These are phyloP conservation scores for Montipora capricornis DNA, from an alignment of 64 coral and sea anemone genomes.

Conservation along the genomic window DNA sequence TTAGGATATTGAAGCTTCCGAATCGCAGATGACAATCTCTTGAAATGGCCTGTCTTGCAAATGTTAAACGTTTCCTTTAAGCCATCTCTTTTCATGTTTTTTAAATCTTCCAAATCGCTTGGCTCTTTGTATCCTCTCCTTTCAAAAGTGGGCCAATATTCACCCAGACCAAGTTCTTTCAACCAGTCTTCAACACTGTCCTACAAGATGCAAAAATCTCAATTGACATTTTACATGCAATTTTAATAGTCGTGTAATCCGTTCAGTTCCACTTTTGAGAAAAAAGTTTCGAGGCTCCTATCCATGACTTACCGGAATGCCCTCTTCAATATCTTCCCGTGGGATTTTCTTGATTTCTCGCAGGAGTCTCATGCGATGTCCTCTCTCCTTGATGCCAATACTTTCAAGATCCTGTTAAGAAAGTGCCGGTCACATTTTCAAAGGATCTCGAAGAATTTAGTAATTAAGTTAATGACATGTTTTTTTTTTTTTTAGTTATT, in stretches of 20 bases:
- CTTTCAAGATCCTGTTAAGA: conserved; percentile 51
- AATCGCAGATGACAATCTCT: conserved; percentile 50
- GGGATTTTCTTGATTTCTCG: conserved; percentile 74
- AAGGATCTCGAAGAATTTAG: not conserved
- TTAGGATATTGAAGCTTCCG: conserved; percentile 70
- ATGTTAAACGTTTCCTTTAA: conserved; percentile 45
- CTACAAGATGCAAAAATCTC: not conserved
- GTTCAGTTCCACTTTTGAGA: too few relatives aligned
- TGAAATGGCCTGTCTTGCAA: conserved; percentile 67
- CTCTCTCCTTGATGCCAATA: conserved; percentile 60
- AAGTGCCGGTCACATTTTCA: not conserved
- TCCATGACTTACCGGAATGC: conserved; percentile 64
- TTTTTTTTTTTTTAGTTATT: too few relatives aligned
- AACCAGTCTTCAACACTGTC: conserved; percentile 74
- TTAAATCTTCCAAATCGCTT: conserved; percentile 78
- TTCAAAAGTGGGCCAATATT: conserved; percentile 80
- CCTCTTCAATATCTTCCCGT: conserved; percentile 72
- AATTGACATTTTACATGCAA: not conserved
- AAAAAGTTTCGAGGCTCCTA: not conserved
- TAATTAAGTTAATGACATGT: not conserved
- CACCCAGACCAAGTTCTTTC: conserved; percentile 56
- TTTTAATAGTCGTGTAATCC: too few relatives aligned
- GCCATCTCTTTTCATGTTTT: conserved; percentile 36
- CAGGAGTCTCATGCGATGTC: conserved; percentile 66
- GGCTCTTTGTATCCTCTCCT: conserved; percentile 72